Percentiles rank a stretch among this genome's conserved stretches.
These are phyloP conservation scores for Clarias pachynema DNA, from an alignment of 2,797 vertebrate genomes.

Conservation along the genomic window DNA sequence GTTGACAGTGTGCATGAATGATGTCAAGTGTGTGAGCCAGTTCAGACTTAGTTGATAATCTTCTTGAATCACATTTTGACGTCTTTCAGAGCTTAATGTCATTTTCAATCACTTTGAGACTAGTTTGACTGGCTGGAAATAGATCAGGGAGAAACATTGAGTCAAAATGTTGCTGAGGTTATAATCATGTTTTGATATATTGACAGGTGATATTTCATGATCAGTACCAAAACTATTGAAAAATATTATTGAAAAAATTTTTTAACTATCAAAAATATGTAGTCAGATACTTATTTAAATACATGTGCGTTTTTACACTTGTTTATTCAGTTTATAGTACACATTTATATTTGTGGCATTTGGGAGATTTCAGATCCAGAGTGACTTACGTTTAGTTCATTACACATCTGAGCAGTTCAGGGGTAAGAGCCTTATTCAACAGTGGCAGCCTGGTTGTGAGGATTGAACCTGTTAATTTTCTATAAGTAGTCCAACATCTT, in stretches of 20 bases:
- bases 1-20: constrained; percentile 45
- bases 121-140: constrained; percentile 57
- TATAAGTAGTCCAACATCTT: too few relatives aligned
- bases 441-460: too few relatives aligned
- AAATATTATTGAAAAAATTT: too few relatives aligned
- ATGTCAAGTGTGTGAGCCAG: constrained; percentile 49
- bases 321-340: not conserved
- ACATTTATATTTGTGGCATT: too few relatives aligned
- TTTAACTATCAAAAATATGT: too few relatives aligned
- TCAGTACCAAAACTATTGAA: not conserved
- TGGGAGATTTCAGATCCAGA: too few relatives aligned
- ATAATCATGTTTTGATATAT: constrained; percentile 32
- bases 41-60: constrained; percentile 70
- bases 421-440: too few relatives aligned
- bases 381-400: too few relatives aligned
- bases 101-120: constrained; percentile 65
- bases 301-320: not conserved
- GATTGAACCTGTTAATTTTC: too few relatives aligned
- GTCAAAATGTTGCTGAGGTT: constrained; percentile 21
- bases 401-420: too few relatives aligned
- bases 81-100: constrained; percentile 72
- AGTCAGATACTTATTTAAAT: not conserved
- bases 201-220: constrained; percentile 10
- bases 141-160: constrained; percentile 33
- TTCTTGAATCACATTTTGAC: constrained; percentile 66